Percentiles rank a stretch among this genome's conserved stretches.
Conservation (phyloP, 2,113 vertebrate genomes). For the Mesembrinibis cayennensis region DNA sequence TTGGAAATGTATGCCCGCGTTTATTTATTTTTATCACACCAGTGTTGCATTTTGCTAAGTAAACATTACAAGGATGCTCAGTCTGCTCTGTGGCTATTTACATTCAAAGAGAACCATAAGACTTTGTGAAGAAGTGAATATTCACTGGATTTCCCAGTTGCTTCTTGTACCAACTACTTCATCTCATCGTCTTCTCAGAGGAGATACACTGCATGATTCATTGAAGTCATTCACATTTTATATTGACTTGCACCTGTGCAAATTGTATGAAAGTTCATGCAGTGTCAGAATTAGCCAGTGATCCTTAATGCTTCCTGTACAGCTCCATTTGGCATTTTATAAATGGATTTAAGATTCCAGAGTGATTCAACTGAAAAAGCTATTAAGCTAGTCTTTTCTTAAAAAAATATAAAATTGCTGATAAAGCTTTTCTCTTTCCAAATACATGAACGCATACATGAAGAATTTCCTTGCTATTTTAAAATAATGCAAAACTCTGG, state of each 20-base stretch:
- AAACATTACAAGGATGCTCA: not conserved
- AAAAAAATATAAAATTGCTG: not conserved
- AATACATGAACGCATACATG: not conserved
- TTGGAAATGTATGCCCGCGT: not conserved
- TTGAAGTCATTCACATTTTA: conserved; percentile 16
- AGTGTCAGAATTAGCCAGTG: conserved; percentile 40
- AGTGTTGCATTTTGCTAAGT: not conserved
- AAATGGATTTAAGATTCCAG: conserved; percentile 26
- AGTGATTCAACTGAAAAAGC: not conserved
- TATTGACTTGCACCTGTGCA: conserved; percentile 13
- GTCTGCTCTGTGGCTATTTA: not conserved
- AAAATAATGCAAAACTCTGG: not conserved
- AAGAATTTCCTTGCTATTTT: not conserved
- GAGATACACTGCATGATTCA: not conserved
- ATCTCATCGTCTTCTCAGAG: not conserved
- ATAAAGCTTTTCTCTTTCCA: not conserved
- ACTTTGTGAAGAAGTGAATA: not conserved
- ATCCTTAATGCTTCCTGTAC: conserved; percentile 5
- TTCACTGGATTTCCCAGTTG: not conserved
- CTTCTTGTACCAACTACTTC: not conserved
- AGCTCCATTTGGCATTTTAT: conserved; percentile 1
- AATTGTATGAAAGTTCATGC: conserved; percentile 59
- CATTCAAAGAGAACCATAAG: not conserved
- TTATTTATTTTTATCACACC: not conserved
- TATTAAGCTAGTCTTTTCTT: not conserved